A percentile compares a stretch with the other conserved stretches of the same genome.
Conservation (phyloP, 2,888 invertebrate genomes). For the Xestoiulus laeticollis region DNA sequence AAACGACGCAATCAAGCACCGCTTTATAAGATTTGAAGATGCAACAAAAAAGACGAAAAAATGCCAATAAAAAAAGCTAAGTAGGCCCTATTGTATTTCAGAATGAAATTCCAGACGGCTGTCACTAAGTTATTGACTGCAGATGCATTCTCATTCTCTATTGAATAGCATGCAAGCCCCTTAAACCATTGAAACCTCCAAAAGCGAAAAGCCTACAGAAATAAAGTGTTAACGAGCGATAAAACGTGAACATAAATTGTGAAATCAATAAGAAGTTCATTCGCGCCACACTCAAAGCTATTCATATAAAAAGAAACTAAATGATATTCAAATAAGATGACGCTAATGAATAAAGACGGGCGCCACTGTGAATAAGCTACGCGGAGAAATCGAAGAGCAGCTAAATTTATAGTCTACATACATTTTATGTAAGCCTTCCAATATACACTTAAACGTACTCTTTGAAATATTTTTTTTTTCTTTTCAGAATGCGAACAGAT, state of each 20-base stretch:
- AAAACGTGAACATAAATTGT: not conserved
- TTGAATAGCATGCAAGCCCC: not conserved
- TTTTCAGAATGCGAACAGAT: not conserved
- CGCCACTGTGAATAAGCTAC: not conserved
- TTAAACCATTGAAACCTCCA: not conserved
- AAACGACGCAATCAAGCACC: not conserved
- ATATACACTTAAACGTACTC: not conserved
- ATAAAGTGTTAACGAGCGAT: constrained; percentile 20
- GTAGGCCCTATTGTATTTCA: not conserved
- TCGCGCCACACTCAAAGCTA: not conserved
- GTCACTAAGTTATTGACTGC: constrained; percentile 17
- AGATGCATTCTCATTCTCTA: not conserved
- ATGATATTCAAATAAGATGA: constrained; percentile 26
- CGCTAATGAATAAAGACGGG: not conserved
- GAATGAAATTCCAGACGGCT: constrained; percentile 4
- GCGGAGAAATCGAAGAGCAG: not conserved
- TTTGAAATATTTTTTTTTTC: not conserved
- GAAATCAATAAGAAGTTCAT: constrained; percentile 12
- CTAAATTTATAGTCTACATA: not conserved
- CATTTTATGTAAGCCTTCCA: constrained; percentile 1
- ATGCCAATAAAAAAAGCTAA: not conserved
- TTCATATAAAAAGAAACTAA: not conserved
- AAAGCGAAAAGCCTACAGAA: not conserved
- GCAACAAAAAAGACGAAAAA: not conserved
- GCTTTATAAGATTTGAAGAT: not conserved